Evolutionary conservation across 2,888 invertebrate species (phyloP).

Genomic region (Romanomermis culicivorax): DNA sequence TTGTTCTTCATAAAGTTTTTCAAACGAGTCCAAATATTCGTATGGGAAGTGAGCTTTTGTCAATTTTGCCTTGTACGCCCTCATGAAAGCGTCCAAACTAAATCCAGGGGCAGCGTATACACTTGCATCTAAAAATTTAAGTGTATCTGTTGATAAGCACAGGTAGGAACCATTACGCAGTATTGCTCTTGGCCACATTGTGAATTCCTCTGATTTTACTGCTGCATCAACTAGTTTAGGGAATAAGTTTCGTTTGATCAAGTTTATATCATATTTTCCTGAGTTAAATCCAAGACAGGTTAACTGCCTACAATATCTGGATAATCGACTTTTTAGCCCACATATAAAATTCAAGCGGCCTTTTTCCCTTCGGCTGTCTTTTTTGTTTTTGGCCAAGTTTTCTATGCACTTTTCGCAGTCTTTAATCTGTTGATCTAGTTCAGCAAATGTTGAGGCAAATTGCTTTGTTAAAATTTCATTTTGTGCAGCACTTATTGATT

Average conservation of each 20-base stretch:
- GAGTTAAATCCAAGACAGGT: constrained; percentile 3
- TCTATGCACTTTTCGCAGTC: not conserved
- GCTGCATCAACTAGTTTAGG: not conserved
- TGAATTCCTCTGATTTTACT: not conserved
- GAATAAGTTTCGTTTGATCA: constrained; percentile 2
- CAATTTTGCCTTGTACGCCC: not conserved
- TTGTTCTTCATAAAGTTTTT: not conserved
- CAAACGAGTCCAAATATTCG: constrained; percentile 4
- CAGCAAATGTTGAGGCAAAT: not conserved
- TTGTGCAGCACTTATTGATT: not conserved
- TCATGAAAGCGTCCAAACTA: not conserved
- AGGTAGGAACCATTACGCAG: not conserved
- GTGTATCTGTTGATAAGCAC: not conserved
- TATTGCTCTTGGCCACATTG: not conserved
- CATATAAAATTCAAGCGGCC: not conserved
- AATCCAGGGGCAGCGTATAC: not conserved
- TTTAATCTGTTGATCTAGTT: not conserved
- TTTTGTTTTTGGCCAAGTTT: not conserved
- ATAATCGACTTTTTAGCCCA: not conserved
- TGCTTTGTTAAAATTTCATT: not conserved
- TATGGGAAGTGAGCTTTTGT: constrained; percentile 4
- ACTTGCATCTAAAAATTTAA: constrained; percentile 1
- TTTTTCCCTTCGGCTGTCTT: not conserved
- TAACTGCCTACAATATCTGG: not conserved
- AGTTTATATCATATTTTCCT: constrained; percentile 3